Base-by-base conservation (phyloP, 2,888 invertebrate species). In the Rhyacophila evoluta region DNA sequence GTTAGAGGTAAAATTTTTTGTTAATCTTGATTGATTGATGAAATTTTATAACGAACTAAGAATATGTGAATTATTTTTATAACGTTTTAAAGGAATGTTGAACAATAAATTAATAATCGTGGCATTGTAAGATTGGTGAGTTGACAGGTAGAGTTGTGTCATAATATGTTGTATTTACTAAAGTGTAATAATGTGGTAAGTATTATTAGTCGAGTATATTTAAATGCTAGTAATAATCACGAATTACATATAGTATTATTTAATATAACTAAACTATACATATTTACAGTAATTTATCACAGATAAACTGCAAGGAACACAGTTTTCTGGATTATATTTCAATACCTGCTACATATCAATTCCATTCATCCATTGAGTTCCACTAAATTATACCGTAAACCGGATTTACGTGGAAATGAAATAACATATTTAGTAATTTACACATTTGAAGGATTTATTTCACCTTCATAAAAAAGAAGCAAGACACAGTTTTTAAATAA, bases 301-400 rank as follows among this genome's bases (percentile, higher is more conserved):
- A 55, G 55, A 55, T 55, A 55, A 55, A 55, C 55, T 55, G 55
- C 55, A 55, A 55, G 55, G 55, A 55, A 55, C 27, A 72, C 72
- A 70, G 41, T 76, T 36, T 25, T 76, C 72, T 36, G 33, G 72
- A 72, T 36, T 36, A 33, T 29, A 36, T 72, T 36, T 33, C 69
- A 69, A 12, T 29, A 36, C 70, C 38, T 71, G 37, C 81, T 81
- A 81, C 79, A 67, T 41, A 39, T 81, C 81, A 81, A 81, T 81
- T 81, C 81, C 81, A 78, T 79, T 78, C 81, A 79, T 81, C 74
- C 81, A 81, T 81, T 81, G 81, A 79, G 75, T 77, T 76, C 79
- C 79, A 78, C 79, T 70, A 71, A 38, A n/a, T 37, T 55, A 69
- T 72, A 78, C 39, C 19, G 71, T 79, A 75, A 39, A 25, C 25